A percentile compares a stretch with the other conserved stretches of the same genome.
Conservation (phyloP, 2,797 vertebrate genomes). For the Cryptoblepharus egeriae region DNA sequence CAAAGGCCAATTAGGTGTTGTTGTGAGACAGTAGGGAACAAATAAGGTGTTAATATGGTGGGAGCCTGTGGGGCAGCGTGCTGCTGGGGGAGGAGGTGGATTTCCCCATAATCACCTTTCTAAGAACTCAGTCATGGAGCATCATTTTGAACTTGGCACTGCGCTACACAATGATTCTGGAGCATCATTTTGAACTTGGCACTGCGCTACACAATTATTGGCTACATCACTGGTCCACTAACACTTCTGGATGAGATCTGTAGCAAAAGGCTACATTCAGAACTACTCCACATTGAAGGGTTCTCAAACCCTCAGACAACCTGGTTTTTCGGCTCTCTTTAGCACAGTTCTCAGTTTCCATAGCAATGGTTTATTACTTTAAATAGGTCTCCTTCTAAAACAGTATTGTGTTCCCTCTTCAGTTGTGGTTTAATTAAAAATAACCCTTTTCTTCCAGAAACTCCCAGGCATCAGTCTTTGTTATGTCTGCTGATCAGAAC, state of each 20-base stretch:
- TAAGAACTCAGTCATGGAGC: too few species aligned
- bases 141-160: too few species aligned
- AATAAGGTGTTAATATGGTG: too few species aligned
- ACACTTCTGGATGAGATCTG: background rate
- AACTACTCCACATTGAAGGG: slow-evolving; percentile 50
- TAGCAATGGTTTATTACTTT: slow-evolving; percentile 64
- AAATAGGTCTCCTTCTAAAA: slow-evolving; percentile 69
- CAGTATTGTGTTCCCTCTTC: slow-evolving; percentile 55
- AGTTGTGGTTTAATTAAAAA: slow-evolving; percentile 67
- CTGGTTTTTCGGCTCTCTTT: slow-evolving; percentile 59
- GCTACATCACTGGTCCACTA: too few species aligned
- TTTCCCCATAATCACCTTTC: too few species aligned
- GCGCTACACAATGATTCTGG: too few species aligned
- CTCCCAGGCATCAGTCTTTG: background rate
- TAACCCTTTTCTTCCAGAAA: slow-evolving; percentile 46
- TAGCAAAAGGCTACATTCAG: slow-evolving; percentile 4
- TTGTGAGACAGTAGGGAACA: too few species aligned
- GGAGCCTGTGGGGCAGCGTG: too few species aligned
- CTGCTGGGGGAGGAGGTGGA: too few species aligned
- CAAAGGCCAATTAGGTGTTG: too few species aligned
- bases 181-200: too few species aligned
- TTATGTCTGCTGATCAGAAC: slow-evolving; percentile 32
- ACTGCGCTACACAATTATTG: too few species aligned
- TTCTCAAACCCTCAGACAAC: slow-evolving; percentile 23
- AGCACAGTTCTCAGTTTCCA: slow-evolving; percentile 60